Evolutionary conservation across 2,888 invertebrate genomes (phyloP), one percentile per base, ranked within the genome.

Genomic region (Drosophila crucigera): DNA sequence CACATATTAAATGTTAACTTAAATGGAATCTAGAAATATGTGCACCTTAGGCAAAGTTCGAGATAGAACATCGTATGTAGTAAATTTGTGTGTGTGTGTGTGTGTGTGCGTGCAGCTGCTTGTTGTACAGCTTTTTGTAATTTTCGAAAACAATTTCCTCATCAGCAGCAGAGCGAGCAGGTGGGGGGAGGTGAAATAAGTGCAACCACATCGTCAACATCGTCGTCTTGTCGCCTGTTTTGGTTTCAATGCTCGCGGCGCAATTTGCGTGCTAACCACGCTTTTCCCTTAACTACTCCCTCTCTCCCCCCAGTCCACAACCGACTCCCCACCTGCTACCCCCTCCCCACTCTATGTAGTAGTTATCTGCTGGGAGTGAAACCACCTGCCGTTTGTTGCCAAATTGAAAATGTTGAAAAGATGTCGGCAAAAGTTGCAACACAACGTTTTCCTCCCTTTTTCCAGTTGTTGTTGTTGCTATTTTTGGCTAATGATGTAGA

Each of bases 141-240:
- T 82, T 85, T 82, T 75, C 72, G 70, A 83, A 86, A 87, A 87
- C 89, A 87, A 89, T 87, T 89, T 87, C 83, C 89, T 89, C 84
- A 85, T 84, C 89, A 84, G 62, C 59, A 35, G 41, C 72, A 78
- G 11, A 43, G 16, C 9, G 9, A 68, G 28, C 69, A 65, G 47
- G 61, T 43, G 49, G 14, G 14, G n/a, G 47, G 4, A 9, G 47
- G 25, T 7, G 47, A 39, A 68, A 73, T 80, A 80, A 80, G 80
- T 77, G 79, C 79, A 80, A 73, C 84, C 73, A 81, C 77, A 83
- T 73, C 83, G 80, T 88, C 83, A 76, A 80, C 76, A 76, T 78
- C 80, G 66, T 77, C 68, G 71, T 72, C 61, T 75, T 77, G 73
- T 73, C 76, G 71, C 83, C 82, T 80, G 78, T 85, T 78, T 70